These are phyloP conservation scores for Chinchilla lanigera DNA, from an alignment of 2,113 vertebrate genomes.

Conservation along the genomic window DNA sequence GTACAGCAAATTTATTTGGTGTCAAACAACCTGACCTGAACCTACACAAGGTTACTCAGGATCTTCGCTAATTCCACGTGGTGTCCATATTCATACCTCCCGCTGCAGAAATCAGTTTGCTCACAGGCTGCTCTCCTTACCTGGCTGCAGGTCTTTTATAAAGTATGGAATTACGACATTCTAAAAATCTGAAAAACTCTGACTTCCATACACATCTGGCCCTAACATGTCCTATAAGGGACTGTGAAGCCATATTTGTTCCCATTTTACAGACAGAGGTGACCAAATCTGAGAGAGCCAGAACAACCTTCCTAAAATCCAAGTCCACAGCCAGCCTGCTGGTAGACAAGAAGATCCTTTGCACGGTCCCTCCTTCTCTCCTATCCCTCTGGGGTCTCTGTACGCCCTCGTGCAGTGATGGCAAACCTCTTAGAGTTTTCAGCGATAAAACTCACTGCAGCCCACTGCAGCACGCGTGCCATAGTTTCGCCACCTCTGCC, in stretches of 20 bases:
- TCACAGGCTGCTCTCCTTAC: neutral
- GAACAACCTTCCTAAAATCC: neutral
- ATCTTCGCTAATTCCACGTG: neutral
- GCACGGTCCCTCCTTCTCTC: neutral
- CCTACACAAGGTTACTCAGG: neutral
- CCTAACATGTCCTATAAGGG: neutral
- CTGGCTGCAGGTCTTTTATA: neutral
- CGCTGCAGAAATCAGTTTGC: neutral
- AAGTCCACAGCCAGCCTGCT: neutral
- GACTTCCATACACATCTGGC: neutral
- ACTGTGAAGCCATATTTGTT: neutral
- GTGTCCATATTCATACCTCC: neutral
- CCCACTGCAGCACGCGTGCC: neutral
- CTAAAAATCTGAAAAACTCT: neutral
- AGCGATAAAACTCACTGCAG: neutral
- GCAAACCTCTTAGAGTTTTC: neutral
- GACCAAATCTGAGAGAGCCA: neutral
- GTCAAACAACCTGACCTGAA: neutral
- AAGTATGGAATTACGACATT: neutral
- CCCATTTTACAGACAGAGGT: slow-evolving; percentile 8
- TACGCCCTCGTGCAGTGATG: neutral
- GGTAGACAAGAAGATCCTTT: neutral
- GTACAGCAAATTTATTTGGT: neutral
- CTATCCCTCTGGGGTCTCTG: neutral
- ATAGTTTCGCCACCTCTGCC: neutral